Evolutionary conservation across 2,888 invertebrate species (phyloP).

Genomic region (Heliconius sara): DNA sequence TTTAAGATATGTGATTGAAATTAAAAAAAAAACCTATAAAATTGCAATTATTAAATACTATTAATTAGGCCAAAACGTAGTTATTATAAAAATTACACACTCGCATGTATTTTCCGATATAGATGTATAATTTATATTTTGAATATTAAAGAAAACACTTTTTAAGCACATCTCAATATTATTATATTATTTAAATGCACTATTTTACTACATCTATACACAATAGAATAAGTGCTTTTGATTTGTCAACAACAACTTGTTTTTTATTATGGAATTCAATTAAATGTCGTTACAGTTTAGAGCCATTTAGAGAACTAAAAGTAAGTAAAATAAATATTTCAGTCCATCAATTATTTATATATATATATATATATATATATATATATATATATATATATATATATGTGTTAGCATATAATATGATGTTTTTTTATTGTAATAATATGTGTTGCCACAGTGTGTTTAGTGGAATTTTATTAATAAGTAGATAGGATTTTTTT

Average conservation of each 20-base stretch:
- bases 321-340: neutral
- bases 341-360: neutral
- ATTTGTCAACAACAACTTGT: neutral
- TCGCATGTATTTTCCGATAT: neutral
- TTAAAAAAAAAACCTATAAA: neutral
- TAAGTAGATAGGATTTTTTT: slow-evolving; percentile 6
- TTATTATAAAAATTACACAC: slow-evolving; percentile 8
- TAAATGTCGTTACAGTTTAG: neutral
- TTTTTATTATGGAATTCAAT: neutral
- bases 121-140: slow-evolving; percentile 20
- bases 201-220: slow-evolving; percentile 31
- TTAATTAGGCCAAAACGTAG: slow-evolving; percentile 35
- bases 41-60: neutral
- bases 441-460: neutral
- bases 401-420: no score
- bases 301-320: neutral
- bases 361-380: no score
- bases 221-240: slow-evolving; percentile 9
- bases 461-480: slow-evolving; percentile 29
- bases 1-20: neutral
- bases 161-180: slow-evolving; percentile 16
- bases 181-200: slow-evolving; percentile 25
- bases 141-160: slow-evolving; percentile 18
- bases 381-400: neutral
- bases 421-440: no score